Base-by-base conservation (phyloP, 2,888 invertebrate species). In the Dromius quadrimaculatus region DNA sequence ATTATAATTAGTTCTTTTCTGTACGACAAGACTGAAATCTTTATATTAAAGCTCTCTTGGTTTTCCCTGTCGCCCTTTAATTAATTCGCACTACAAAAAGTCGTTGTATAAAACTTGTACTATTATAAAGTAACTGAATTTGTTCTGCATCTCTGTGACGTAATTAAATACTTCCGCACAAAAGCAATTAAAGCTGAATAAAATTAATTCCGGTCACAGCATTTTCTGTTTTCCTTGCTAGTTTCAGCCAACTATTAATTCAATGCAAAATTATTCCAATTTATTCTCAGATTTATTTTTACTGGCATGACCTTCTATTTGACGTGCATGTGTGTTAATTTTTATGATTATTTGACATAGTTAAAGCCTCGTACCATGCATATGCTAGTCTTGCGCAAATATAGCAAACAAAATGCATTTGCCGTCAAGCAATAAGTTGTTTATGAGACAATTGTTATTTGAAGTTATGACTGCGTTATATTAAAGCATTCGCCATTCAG, bases 401-500 rank as follows among this genome's bases (percentile, higher is more conserved):
- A 6, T 28, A 6, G 28, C n/a, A n/a, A 20, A n/a, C 23, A 20
- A 43, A 47, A 47, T 47, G 20, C 50, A 54, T 23, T 23, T 5
- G 28, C 50, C 23, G 9, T 22, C 19, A 23, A n/a, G 20, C 11
- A 47, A 47, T 28, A 54, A 23, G 50, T 28, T 54, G 50, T 54
- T 54, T 54, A 54, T 54, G 50, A 15, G 50, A 17, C 50, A 54
- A 54, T 54, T 54, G 50, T 54, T 41, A 41, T 13, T 41, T 15
- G 15, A 41, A 41, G 15, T 41, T 41, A 41, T 41, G 41, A 15
- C 15, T 41, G 36, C 8, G n/a, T 1, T 36, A 8, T 2, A 36
- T n/a, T 36, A 36, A 23, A 23, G 13, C 23, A 45, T 50, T n/a
- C n/a, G n/a, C n/a, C n/a, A n/a, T n/a, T n/a, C n/a, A n/a, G n/a